Evolutionary conservation across 2,888 invertebrate genomes (phyloP), one percentile per base, ranked within the genome.

Genomic region (Enoplolaimus lenunculus): DNA sequence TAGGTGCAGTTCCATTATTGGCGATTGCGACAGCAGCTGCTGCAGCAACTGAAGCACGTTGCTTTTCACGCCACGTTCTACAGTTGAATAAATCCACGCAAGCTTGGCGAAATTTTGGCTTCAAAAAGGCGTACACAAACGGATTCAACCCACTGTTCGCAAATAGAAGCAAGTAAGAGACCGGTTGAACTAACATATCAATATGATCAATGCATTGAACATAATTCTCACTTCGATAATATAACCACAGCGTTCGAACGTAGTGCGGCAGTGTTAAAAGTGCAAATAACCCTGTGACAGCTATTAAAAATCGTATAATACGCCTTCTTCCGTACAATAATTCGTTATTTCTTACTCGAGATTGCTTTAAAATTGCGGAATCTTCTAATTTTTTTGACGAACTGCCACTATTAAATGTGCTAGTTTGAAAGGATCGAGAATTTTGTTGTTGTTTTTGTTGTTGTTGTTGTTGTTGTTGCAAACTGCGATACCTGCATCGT

Each of bases 131-230:
- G 82, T 93, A 93, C 7, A 93, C 85, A 69, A 93, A 84, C 0
- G 93, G 93, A 83, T 93, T 93, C 74, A 93, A 86, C 67, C 89
- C 92, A 28, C 91, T 91, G 84, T 93, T 92, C 82, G 90, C 87
- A 81, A 91, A 93, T 62, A 91, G 87, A 75, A 91, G 86, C 73
- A 93, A 86, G 82, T 90, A 91, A 31, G 91, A 90, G 73, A 90
- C 85, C 0, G 92, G 91, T 45, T 79, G 78, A 1, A 78, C 71
- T 35, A 79, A 73, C 13, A 34, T 59, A 16, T 13, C 7, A 60
- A 68, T 7, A 60, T 31, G 28, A 60, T 60, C 16, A 16, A 28
- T 64, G 29, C 57, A 60, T 7, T 62, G 64, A 13, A 7, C 7
- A 7, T 7, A 7, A 7, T n/a, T 7, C 7, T 7, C 7, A 3